Percentiles rank a stretch among this genome's conserved stretches.
Evolutionary conservation across 1,140 invertebrate species (phyloP).

Genomic region (Planococcus citri): DNA sequence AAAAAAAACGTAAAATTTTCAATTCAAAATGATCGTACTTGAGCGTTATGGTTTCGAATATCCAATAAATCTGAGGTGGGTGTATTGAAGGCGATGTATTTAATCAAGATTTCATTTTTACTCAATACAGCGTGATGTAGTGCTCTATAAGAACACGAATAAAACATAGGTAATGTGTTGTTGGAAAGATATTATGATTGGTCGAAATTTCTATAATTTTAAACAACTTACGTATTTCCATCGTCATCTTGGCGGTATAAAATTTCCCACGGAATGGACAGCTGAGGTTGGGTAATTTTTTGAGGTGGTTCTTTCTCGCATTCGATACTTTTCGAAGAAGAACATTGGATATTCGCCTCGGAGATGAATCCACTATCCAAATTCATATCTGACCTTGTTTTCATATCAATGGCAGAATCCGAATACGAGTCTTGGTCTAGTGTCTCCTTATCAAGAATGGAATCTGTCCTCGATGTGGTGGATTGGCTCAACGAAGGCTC

Average conservation of each 20-base stretch:
- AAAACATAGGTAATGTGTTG: background rate
- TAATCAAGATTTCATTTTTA: conserved; percentile 12
- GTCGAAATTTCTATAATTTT: too few relatives aligned
- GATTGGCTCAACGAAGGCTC: background rate
- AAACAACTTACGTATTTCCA: conserved; percentile 23
- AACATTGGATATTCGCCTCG: too few relatives aligned
- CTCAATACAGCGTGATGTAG: conserved; percentile 22
- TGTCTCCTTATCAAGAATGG: background rate
- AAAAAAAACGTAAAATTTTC: background rate
- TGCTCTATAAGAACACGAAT: background rate
- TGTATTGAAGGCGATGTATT: conserved; percentile 11
- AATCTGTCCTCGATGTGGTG: background rate
- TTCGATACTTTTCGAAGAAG: too few relatives aligned
- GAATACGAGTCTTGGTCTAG: background rate
- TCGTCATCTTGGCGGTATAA: conserved; percentile 22
- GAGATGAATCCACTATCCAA: conserved; percentile 10
- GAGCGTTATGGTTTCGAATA: conserved; percentile 21
- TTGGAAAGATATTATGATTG: background rate
- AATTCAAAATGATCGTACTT: conserved; percentile 15
- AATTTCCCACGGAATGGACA: background rate
- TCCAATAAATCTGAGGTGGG: conserved; percentile 10
- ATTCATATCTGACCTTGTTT: background rate
- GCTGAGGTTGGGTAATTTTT: too few relatives aligned
- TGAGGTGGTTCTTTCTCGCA: too few relatives aligned
- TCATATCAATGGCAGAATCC: background rate